phyloP scores from a whole-genome alignment of 2,888 invertebrate genomes.

The Tholera decimalis region DNA sequence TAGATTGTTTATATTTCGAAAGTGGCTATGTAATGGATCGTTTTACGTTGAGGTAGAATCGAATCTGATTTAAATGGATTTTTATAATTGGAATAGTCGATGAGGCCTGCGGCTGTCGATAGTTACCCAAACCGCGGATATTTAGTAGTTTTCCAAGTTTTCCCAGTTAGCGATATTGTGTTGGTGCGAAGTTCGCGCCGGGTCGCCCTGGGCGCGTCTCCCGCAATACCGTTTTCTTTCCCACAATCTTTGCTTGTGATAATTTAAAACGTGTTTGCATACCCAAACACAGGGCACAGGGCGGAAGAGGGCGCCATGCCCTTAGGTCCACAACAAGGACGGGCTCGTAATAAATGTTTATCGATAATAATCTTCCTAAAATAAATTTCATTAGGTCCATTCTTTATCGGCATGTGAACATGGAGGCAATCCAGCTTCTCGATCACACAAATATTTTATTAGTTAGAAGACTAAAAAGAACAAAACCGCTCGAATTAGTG shows the following conservation, averaged over 20 bases:
- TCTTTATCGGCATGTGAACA: too few relatives aligned
- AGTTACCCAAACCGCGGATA: conserved; percentile 73
- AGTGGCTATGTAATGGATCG: conserved; percentile 44
- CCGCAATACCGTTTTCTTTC: conserved; percentile 78
- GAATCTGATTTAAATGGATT: conserved; percentile 55
- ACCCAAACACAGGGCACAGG: too few relatives aligned
- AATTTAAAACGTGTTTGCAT: conserved; percentile 81
- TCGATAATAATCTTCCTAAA: conserved; percentile 73
- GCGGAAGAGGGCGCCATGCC: conserved; percentile 65
- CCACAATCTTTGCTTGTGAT: conserved; percentile 78
- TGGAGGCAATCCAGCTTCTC: too few relatives aligned
- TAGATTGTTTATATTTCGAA: conserved; percentile 48
- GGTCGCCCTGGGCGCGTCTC: conserved; percentile 69
- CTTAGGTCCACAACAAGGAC: conserved; percentile 51
- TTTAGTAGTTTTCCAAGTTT: conserved; percentile 78
- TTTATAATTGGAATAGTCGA: conserved; percentile 64
- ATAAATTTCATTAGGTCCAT: conserved; percentile 20
- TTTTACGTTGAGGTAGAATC: conserved; percentile 31
- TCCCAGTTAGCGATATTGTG: conserved; percentile 76
- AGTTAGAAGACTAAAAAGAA: too few relatives aligned
- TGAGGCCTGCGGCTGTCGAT: conserved; percentile 56
- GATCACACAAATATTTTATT: too few relatives aligned
- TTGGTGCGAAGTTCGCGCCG: conserved; percentile 66
- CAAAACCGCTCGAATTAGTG: too few relatives aligned
- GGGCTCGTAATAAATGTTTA: conserved; percentile 71